Conservation (phyloP, 1,140 invertebrate genomes). For the Drosophila setifemur region DNA sequence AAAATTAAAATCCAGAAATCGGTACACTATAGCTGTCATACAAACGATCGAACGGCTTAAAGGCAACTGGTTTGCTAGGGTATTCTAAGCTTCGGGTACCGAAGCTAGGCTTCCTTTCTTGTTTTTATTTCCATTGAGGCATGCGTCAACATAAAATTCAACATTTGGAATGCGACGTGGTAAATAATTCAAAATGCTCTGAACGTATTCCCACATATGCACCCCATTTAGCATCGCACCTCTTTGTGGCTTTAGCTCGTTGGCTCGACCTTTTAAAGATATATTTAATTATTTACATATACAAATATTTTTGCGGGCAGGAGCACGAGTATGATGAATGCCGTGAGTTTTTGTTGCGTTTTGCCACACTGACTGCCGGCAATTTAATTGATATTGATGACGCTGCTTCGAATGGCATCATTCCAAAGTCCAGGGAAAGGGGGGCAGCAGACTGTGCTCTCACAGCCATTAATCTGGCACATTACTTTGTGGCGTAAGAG, state of each 20-base stretch:
- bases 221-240: background rate
- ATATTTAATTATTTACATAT: constrained; percentile 51
- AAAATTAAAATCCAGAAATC: no score
- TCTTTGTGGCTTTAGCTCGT: constrained; percentile 14
- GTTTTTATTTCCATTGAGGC: constrained; percentile 33
- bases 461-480: constrained; percentile 57
- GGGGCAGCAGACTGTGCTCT: constrained; percentile 20
- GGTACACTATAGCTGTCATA: no score
- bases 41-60: background rate
- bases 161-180: constrained; percentile 22
- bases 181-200: constrained; percentile 35
- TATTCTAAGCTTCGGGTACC: no score
- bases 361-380: constrained; percentile 33
- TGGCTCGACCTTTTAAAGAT: constrained; percentile 33
- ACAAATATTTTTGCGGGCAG: constrained; percentile 41
- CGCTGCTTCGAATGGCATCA: constrained; percentile 26
- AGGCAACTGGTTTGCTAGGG: no score
- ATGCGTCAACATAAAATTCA: constrained; percentile 49
- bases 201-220: background rate
- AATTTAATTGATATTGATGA: constrained; percentile 77
- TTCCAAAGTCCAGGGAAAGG: background rate
- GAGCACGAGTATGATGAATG: constrained; percentile 44
- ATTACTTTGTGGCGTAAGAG: constrained; percentile 26
- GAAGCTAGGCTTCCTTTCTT: no score
- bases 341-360: constrained; percentile 13